Conservation (phyloP, 30 jellyfish, hydroid and myxozoan genomes). For the Pelagia noctiluca region DNA sequence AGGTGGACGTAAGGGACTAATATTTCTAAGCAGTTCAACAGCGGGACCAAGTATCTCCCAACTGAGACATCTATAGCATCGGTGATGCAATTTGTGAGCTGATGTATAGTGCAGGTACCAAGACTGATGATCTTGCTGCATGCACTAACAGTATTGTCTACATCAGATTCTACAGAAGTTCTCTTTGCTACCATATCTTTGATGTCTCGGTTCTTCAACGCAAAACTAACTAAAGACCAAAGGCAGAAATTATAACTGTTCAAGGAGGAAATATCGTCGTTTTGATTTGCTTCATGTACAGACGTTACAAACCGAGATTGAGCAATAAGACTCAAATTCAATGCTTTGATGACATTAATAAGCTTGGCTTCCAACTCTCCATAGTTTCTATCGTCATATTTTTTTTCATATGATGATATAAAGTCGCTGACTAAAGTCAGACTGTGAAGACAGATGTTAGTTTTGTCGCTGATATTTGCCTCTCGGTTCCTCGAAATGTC, state of each 20-base stretch:
- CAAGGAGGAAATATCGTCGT: no score
- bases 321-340: not conserved
- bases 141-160: not conserved
- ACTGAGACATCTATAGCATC: conserved; percentile 55
- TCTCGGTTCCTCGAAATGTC: not conserved
- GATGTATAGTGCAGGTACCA: conserved; percentile 4
- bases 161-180: not conserved
- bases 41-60: conserved; percentile 65
- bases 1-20: conserved; percentile 28
- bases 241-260: not conserved
- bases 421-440: not conserved
- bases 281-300: not conserved
- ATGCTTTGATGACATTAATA: not conserved
- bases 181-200: not conserved
- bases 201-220: conserved; percentile 5
- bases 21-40: conserved; percentile 47
- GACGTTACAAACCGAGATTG: conserved; percentile 5
- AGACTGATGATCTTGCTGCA: no score
- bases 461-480: not conserved
- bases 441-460: not conserved
- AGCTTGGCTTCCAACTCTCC: not conserved
- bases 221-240: conserved; percentile 47
- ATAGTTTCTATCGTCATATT: not conserved
- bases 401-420: not conserved
- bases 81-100: conserved; percentile 9